These are phyloP conservation scores for Cynocephalus volans DNA, from an alignment of 2,113 vertebrate species.

Conservation along the genomic window DNA sequence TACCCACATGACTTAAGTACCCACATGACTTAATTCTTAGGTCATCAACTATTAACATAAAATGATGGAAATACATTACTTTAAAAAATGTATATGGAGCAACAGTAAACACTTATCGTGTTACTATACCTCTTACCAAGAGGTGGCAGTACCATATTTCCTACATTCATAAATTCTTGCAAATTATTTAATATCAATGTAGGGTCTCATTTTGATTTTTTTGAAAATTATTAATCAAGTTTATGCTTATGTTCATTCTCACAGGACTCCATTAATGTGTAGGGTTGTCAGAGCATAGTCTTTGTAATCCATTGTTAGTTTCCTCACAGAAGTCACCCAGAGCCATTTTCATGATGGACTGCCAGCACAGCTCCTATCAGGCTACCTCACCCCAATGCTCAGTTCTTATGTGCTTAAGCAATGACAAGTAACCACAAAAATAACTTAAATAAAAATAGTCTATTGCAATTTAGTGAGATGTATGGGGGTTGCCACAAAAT, in stretches of 20 bases:
- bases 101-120: neutral
- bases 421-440: neutral
- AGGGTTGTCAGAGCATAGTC: neutral
- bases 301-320: neutral
- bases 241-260: neutral
- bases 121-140: neutral
- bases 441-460: neutral
- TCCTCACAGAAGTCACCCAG: neutral
- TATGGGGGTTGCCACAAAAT: neutral
- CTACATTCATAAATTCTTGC: neutral
- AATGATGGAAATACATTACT: neutral
- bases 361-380: neutral
- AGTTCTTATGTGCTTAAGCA: neutral
- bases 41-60: neutral
- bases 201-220: neutral
- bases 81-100: neutral
- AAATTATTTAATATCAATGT: neutral
- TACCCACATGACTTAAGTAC: neutral
- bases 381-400: neutral
- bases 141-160: conserved; percentile 4
- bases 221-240: conserved; percentile 7
- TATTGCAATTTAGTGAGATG: neutral
- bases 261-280: neutral
- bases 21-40: neutral
- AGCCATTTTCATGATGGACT: neutral